These are phyloP conservation scores for Sus scrofa DNA, from an alignment of 2,113 vertebrate genomes.

Conservation along the genomic window DNA sequence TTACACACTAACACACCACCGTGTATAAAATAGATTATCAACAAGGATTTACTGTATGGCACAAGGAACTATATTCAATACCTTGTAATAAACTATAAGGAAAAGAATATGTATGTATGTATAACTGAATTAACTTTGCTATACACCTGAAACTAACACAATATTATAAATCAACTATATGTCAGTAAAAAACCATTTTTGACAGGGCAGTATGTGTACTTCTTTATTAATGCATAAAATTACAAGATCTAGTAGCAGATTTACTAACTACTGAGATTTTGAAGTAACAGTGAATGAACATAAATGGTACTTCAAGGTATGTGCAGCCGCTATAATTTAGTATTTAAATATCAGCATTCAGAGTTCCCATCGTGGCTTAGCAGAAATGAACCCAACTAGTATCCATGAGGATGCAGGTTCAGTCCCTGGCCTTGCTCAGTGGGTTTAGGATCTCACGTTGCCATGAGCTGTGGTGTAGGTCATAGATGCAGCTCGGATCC, in stretches of 20 bases:
- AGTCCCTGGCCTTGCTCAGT: too few relatives aligned
- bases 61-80: background rate
- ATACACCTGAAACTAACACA: background rate
- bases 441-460: too few relatives aligned
- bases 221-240: background rate
- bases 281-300: background rate
- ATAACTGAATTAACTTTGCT: background rate
- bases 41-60: background rate
- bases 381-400: too few relatives aligned
- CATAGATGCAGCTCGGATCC: too few relatives aligned
- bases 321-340: constrained; percentile 3
- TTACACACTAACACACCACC: background rate
- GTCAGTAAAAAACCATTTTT: background rate
- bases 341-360: constrained; percentile 21
- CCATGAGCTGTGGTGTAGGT: too few relatives aligned
- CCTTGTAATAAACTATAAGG: background rate
- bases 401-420: too few relatives aligned
- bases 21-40: background rate
- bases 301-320: constrained; percentile 21
- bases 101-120: background rate
- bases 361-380: too few relatives aligned
- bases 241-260: background rate
- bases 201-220: background rate
- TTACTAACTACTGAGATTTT: constrained; percentile 26
- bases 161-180: background rate